These are phyloP conservation scores for Danaus melanippus DNA, from an alignment of 1,140 invertebrate genomes.

Conservation along the genomic window DNA sequence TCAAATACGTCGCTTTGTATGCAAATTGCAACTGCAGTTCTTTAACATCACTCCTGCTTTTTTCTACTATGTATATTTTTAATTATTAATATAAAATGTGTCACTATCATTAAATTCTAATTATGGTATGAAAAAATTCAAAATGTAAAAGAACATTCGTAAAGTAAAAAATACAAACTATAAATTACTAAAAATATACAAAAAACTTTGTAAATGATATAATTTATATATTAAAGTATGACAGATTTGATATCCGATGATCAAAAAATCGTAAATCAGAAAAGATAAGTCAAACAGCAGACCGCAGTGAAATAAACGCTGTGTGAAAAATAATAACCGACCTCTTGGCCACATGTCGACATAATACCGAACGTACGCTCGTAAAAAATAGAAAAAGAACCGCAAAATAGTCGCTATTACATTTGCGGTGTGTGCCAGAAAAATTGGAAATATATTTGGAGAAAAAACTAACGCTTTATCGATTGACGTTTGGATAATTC, in stretches of 20 bases:
- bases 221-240: too few relatives aligned
- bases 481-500: conserved; percentile 34
- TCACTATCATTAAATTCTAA: too few relatives aligned
- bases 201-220: too few relatives aligned
- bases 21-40: conserved; percentile 8
- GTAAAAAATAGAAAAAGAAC: conserved; percentile 60
- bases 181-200: too few relatives aligned
- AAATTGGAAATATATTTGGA: conserved; percentile 57
- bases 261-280: background rate
- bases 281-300: conserved; percentile 35
- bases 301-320: conserved; percentile 34
- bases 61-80: background rate
- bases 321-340: conserved; percentile 53
- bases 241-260: too few relatives aligned
- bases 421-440: conserved; percentile 37
- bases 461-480: conserved; percentile 33
- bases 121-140: too few relatives aligned
- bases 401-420: conserved; percentile 59
- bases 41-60: background rate
- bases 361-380: conserved; percentile 47
- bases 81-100: too few relatives aligned
- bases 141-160: too few relatives aligned
- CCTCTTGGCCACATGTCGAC: conserved; percentile 49
- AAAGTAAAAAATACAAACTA: too few relatives aligned
- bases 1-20: conserved; percentile 11